Percentiles rank a stretch among this genome's conserved stretches.
Conservation (phyloP, 64 coral and sea anemone species). For the Astreopora myriophthalma region DNA sequence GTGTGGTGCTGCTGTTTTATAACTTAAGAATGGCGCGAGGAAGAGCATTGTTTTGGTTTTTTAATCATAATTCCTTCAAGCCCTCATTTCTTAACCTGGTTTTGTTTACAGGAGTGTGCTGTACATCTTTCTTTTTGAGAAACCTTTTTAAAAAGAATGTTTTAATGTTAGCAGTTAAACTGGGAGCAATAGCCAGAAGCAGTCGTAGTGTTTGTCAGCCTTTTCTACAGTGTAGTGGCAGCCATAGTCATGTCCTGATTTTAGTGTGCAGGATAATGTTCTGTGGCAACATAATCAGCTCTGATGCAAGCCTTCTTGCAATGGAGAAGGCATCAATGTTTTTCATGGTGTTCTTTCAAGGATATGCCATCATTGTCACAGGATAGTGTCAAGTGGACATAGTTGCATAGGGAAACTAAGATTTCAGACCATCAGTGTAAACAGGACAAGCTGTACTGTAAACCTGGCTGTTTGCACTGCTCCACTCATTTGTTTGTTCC, state of each 20-base stretch:
- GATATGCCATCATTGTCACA: not conserved
- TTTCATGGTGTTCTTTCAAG: not conserved
- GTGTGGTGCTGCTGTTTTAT: constrained; percentile 88
- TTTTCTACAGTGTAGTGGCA: too few species aligned
- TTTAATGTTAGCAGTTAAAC: not conserved
- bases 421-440: not conserved
- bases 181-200: too few species aligned
- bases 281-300: not conserved
- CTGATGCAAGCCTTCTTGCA: not conserved
- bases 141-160: not conserved
- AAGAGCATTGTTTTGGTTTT: not conserved
- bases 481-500: not conserved
- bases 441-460: not conserved
- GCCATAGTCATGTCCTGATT: too few species aligned
- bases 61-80: not conserved
- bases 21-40: not conserved
- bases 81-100: not conserved
- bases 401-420: not conserved
- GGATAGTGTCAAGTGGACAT: not conserved
- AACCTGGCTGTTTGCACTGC: not conserved
- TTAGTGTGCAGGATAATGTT: not conserved
- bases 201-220: too few species aligned
- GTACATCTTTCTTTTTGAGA: not conserved
- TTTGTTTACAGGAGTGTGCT: not conserved
- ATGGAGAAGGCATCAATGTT: not conserved